Base-by-base conservation (phyloP, 2,888 invertebrate genomes). In the Buathra laborator region DNA sequence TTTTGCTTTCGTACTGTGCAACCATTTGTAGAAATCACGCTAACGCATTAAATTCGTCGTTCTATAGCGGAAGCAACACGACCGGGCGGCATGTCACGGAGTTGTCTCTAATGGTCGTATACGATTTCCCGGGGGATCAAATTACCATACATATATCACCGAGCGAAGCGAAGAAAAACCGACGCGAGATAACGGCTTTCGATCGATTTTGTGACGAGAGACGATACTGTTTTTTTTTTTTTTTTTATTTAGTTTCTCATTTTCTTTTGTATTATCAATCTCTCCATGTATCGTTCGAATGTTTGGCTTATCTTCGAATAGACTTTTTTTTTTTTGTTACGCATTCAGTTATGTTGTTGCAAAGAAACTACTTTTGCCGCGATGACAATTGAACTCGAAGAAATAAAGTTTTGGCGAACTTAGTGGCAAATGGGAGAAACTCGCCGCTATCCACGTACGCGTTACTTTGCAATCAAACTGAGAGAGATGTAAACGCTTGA, bases 41-140 rank as follows among this genome's bases (percentile, higher is more conserved):
- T 67, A 79, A 56, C 24, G 37, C 68, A 84, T 86, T 79, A 76
- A 79, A 86, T 79, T 48, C 62, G 68, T 67, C 24, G 56, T 74
- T 62, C 53, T 51, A 44, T 24, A 48, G 12, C 24, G 4, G 62
- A 29, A 43, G 19, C 37, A 24, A 46, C 7, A 51, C 64, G 64
- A 82, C 16, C 70, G 44, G 16, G 24, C 9, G 53, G 46, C 1
- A 79, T 79, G 70, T 79, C 83, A 53, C 71, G 53, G 46, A 78
- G 53, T 81, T 43, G 59, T 75, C 43, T 75, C 68, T 81, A 86
- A 86, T 81, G 78, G 81, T 62, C 59, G 64, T 56, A 59, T 72
- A 67, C 75, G 74, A 86, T 86, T 83, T 86, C 86, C 81, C 86
- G 70, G 10, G 78, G 56, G 83, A 81, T 59, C 4, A 68, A 78